Percentiles rank a stretch among this genome's conserved stretches.
phyloP scores from a whole-genome alignment of 2,113 vertebrate species.

The Okapia johnstoni region DNA sequence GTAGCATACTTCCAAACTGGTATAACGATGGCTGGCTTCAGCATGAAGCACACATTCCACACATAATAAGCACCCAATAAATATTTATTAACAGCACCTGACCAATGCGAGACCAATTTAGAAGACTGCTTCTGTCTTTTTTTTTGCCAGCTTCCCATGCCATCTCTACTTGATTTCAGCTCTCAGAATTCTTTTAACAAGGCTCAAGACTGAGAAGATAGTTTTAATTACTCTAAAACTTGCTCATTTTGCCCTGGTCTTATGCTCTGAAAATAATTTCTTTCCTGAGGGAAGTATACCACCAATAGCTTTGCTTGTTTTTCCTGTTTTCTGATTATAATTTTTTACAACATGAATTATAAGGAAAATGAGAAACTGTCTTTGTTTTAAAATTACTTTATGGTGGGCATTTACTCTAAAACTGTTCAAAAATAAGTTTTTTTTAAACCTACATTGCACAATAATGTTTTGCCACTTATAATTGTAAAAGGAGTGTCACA shows the following conservation, averaged over 20 bases:
- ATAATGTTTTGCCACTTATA: background rate
- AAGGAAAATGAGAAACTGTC: background rate
- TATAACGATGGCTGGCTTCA: background rate
- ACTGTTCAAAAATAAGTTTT: background rate
- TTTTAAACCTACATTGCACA: background rate
- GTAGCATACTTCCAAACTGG: slow-evolving; percentile 14
- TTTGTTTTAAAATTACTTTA: slow-evolving; percentile 29
- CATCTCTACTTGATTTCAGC: slow-evolving; percentile 3
- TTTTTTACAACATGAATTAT: background rate
- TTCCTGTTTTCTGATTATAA: background rate
- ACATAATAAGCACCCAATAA: slow-evolving; percentile 53
- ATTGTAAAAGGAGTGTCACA: background rate
- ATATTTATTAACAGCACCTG: slow-evolving; percentile 64
- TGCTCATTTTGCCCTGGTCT: background rate
- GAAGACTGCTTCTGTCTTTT: background rate
- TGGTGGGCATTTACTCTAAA: background rate
- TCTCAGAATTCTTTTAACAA: slow-evolving; percentile 3
- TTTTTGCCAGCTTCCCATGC: background rate
- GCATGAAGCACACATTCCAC: background rate
- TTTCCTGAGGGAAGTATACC: background rate
- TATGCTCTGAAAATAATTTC: background rate
- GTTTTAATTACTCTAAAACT: background rate
- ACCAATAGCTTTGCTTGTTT: background rate
- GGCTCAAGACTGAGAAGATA: background rate
- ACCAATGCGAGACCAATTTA: slow-evolving; percentile 48